Evolutionary conservation across 2,888 invertebrate genomes (phyloP).

Genomic region (Lumbricus terrestris): DNA sequence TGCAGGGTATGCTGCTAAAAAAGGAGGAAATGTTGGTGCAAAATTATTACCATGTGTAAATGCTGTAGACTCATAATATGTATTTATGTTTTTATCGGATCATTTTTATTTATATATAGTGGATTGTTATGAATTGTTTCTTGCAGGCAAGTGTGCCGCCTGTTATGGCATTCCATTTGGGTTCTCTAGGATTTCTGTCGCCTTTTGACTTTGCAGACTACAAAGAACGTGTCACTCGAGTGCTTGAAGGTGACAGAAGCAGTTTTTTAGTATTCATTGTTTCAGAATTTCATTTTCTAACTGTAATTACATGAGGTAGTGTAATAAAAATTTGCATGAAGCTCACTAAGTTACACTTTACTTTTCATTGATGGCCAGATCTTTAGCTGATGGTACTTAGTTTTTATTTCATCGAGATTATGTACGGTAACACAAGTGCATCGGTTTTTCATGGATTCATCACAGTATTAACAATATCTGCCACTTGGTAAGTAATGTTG

Average conservation of each 20-base stretch:
- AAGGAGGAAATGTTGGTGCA: no score
- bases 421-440: no score
- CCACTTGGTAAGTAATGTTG: no score
- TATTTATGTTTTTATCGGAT: background rate
- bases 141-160: slow-evolving; percentile 91
- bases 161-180: slow-evolving; percentile 95
- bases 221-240: slow-evolving; percentile 88
- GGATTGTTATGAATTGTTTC: background rate
- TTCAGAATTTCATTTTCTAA: background rate
- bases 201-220: slow-evolving; percentile 80
- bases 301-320: background rate
- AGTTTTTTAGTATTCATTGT: background rate
- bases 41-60: no score
- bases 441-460: no score
- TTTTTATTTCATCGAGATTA: no score
- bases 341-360: background rate
- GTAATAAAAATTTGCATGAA: background rate
- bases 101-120: background rate
- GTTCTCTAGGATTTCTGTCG: slow-evolving; percentile 90
- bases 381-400: no score
- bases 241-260: slow-evolving; percentile 74
- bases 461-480: no score
- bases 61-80: background rate
- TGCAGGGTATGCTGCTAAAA: no score
- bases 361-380: no score